phyloP scores from a whole-genome alignment of 1,140 invertebrate genomes.

The Littorina saxatilis region DNA sequence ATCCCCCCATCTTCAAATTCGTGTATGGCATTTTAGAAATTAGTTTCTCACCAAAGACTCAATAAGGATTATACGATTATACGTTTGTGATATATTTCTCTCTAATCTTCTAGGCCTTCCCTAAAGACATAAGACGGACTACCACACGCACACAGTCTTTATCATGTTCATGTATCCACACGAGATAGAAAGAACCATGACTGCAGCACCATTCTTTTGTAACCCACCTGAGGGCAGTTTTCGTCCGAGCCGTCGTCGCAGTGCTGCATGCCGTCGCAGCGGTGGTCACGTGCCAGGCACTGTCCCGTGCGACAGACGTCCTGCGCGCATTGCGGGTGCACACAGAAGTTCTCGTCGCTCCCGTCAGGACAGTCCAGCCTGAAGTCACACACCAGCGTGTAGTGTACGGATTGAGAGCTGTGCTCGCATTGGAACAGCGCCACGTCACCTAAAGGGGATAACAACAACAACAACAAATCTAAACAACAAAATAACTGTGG shows the following conservation, averaged over 20 bases:
- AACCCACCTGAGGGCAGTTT: slow-evolving; percentile 28
- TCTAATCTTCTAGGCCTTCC: no score
- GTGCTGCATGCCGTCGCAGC: slow-evolving; percentile 42
- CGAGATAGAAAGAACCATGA: neutral
- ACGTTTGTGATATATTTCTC: no score
- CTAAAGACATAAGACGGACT: no score
- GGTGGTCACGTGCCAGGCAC: neutral
- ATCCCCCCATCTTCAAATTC: no score
- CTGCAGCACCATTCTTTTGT: neutral
- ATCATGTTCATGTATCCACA: neutral
- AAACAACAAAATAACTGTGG: no score
- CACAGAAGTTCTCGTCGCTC: slow-evolving; percentile 21
- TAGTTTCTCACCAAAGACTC: no score
- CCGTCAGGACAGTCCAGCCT: slow-evolving; percentile 28
- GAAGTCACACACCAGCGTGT: slow-evolving; percentile 34
- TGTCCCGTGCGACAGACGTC: slow-evolving; percentile 1
- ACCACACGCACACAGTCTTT: neutral
- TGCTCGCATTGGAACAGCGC: slow-evolving; percentile 18
- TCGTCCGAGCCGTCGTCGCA: slow-evolving; percentile 44
- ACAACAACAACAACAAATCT: no score
- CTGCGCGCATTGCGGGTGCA: neutral
- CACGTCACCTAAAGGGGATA: neutral
- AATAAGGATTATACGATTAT: no score
- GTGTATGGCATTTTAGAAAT: no score
- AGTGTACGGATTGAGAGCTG: slow-evolving; percentile 18